phyloP scores from a whole-genome alignment of 2,888 invertebrate species.

The Linnaemya vulpina region DNA sequence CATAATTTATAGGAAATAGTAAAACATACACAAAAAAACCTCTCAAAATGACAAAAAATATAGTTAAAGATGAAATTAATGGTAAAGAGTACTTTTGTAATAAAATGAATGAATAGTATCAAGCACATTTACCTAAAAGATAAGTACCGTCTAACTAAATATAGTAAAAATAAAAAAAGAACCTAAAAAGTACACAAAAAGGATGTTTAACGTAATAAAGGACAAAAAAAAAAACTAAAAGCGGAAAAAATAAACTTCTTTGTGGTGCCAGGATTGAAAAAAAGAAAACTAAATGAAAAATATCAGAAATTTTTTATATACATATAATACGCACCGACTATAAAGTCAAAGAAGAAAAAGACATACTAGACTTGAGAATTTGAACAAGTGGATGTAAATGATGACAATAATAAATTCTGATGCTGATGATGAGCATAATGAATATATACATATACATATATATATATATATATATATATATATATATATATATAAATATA shows the following conservation, averaged over 20 bases:
- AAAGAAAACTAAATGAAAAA: constrained; percentile 46
- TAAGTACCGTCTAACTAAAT: constrained; percentile 69
- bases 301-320: constrained; percentile 30
- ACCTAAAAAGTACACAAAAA: constrained; percentile 48
- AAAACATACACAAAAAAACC: constrained; percentile 32
- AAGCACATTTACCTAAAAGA: constrained; percentile 70
- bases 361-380: constrained; percentile 64
- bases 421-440: constrained; percentile 29
- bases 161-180: constrained; percentile 39
- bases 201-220: constrained; percentile 67
- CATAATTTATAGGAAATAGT: constrained; percentile 70
- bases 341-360: constrained; percentile 57
- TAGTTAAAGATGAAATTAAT: constrained; percentile 17
- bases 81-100: constrained; percentile 54
- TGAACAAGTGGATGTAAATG: constrained; percentile 43
- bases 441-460: no score
- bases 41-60: constrained; percentile 15
- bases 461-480: no score
- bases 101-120: constrained; percentile 61
- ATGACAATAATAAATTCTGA: constrained; percentile 43
- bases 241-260: constrained; percentile 54
- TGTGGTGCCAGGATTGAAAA: constrained; percentile 65
- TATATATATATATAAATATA: no score
- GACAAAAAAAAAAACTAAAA: constrained; percentile 28
- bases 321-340: constrained; percentile 64